Evolutionary conservation across 2,797 vertebrate species (phyloP), one percentile per base, ranked within the genome.

Genomic region (Onychomys torridus): DNA sequence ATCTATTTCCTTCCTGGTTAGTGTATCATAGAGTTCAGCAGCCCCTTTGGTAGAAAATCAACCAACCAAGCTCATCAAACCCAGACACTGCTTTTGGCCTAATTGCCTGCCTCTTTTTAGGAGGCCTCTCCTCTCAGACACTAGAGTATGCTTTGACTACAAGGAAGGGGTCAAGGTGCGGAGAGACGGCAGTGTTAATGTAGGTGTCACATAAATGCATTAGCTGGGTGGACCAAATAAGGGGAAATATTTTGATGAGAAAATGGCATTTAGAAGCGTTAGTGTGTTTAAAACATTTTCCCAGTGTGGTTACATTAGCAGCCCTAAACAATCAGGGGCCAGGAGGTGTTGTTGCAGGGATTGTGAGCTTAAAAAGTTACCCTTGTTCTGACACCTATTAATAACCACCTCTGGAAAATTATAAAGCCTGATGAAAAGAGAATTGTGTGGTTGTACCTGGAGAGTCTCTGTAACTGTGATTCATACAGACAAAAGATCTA

Each of bases 321-420:
- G 95, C 94, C 91, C 96, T 95, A 90, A 93, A 96, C 84, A 93
- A 75, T 95, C 95, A 91, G 75, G 94, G 94, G 90, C 95, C 88
- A 94, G 27, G 91, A 95, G 79, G 97, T 92, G 23, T 90, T 97
- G 95, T 85, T 95, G 91, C 93, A 96, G 95, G 0, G 0, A 97
- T 86, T 84, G 61, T 85, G 49, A 96, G 98, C 94, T 97, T 93
- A 91, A 97, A 98, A 98, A 91, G 71, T 86, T 96, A 89, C 52
- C 97, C 94, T 96, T 95, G 77, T 97, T 95, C 96, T 94, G 97
- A 94, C 90, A 97, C 85, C 57, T 96, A 91, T 97, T 98, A 97
- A 97, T 95, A 86, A 95, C 92, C 89, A 88, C 87, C 98, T 98
- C 98, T 90, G 93, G 89, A 91, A 92, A 98, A 98, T 96, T 96